Evolutionary conservation across 1,140 invertebrate species (phyloP), one percentile per base, ranked within the genome.

Genomic region (Chrysomallon squamiferum): DNA sequence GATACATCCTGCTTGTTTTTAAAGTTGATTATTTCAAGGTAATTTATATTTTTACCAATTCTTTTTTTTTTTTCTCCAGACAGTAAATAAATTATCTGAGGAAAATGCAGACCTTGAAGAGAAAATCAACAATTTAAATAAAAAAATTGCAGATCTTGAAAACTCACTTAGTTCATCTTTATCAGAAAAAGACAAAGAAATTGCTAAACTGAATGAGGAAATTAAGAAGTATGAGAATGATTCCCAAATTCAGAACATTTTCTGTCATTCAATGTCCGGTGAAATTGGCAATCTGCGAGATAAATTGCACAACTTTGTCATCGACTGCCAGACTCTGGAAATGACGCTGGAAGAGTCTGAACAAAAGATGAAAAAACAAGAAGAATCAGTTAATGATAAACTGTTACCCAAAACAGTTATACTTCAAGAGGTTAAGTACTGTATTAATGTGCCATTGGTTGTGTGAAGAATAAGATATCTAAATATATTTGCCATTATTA

Each of bases 281-380:
- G 62, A 72, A 49, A 69, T 68, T 3, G 59, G 59, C 13, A 68
- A 59, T n/a, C 59, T 75, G 20, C 65, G 65, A 32, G 59, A 68
- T 22, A 64, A 75, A 54, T 43, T 75, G 41, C 65, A 65, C 4
- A 61, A 66, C 20, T 65, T 75, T 9, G 71, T 65, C 18, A 35
- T 49, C 4, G 60, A 66, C 11, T 75, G 73, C 56, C 71, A 75
- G 59, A 33, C 70, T 13, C 49, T 75, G 35, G 71, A 65, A 27
- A 45, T 18, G 7, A 35, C 47, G 43, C 33, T 69, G 57, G 56
- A 65, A 3, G 33, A 69, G 38, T 33, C 43, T 7, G 38, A 64
- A n/a, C 38, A 60, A 25, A 58, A 41, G n/a, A 30, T 33, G 13
- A 20, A 22, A 6, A 20, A 30, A 50, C 35, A 15, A 20, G 61